Conservation (phyloP, 2,113 vertebrate genomes). For the Callithrix jacchus region DNA sequence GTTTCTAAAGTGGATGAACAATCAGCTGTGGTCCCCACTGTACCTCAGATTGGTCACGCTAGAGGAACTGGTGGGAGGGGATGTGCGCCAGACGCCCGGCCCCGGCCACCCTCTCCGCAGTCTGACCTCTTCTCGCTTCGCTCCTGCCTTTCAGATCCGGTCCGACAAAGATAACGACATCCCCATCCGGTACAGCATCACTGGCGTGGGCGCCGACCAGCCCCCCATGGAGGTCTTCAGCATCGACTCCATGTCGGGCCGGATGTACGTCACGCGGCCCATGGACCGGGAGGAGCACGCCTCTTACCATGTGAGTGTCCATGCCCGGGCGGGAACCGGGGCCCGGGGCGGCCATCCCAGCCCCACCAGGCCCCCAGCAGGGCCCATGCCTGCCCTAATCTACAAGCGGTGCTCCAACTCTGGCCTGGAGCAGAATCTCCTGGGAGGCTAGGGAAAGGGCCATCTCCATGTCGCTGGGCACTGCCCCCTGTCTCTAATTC, state of each 20-base stretch:
- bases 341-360: neutral
- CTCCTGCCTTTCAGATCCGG: conserved; percentile 88
- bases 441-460: neutral
- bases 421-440: neutral
- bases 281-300: conserved; percentile 97
- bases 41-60: fast-evolving
- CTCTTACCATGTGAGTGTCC: conserved; percentile 94
- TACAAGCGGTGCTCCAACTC: fast-evolving
- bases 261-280: conserved; percentile 97
- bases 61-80: fast-evolving
- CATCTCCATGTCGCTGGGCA: neutral
- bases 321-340: fast-evolving
- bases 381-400: neutral
- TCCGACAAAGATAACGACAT: conserved; percentile 97
- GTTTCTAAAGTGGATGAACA: too few species aligned
- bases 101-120: fast-evolving
- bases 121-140: neutral
- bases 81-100: fast-evolving
- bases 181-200: conserved; percentile 96
- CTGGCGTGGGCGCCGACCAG: conserved; percentile 95
- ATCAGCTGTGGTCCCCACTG: fast-evolving
- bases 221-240: conserved; percentile 96
- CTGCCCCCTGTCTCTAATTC: neutral
- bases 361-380: neutral
- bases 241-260: conserved; percentile 96